Percentiles rank a stretch among this genome's conserved stretches.
Evolutionary conservation across 2,113 vertebrate species (phyloP).

Genomic region (Kobus ellipsiprymnus): DNA sequence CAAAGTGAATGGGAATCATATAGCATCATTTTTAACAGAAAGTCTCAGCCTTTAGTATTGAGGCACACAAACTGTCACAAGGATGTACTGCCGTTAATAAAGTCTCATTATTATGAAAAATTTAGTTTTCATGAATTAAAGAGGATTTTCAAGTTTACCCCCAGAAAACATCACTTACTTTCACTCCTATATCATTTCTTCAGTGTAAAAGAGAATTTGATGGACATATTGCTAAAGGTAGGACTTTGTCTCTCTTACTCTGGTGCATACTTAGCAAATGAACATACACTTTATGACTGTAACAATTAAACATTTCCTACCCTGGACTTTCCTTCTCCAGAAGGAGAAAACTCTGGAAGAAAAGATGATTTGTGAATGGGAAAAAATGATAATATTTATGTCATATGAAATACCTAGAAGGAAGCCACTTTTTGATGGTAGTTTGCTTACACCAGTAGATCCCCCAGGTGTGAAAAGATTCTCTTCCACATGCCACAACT

Average conservation of each 20-base stretch:
- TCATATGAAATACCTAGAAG: not conserved
- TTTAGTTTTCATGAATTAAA: conserved; percentile 66
- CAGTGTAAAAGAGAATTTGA: not conserved
- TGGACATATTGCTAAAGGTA: not conserved
- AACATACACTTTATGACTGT: not conserved
- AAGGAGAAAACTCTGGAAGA: not conserved
- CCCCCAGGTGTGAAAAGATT: not conserved
- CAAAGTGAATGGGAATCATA: not conserved
- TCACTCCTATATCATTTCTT: not conserved
- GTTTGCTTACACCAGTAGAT: too few relatives aligned
- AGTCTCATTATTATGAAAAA: conserved; percentile 8
- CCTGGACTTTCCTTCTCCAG: not conserved
- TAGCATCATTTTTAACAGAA: not conserved
- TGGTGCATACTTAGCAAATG: not conserved
- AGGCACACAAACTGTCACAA: not conserved
- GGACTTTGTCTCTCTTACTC: not conserved
- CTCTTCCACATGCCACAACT: not conserved
- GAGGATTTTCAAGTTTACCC: conserved; percentile 12
- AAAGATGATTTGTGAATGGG: not conserved
- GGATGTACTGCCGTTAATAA: not conserved
- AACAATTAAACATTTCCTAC: not conserved
- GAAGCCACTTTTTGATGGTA: not conserved
- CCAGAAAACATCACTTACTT: not conserved
- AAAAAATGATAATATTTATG: not conserved
- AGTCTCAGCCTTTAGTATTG: not conserved